Evolutionary conservation across 2,888 invertebrate genomes (phyloP), one percentile per base, ranked within the genome.

Genomic region (Cheilosia impressa): DNA sequence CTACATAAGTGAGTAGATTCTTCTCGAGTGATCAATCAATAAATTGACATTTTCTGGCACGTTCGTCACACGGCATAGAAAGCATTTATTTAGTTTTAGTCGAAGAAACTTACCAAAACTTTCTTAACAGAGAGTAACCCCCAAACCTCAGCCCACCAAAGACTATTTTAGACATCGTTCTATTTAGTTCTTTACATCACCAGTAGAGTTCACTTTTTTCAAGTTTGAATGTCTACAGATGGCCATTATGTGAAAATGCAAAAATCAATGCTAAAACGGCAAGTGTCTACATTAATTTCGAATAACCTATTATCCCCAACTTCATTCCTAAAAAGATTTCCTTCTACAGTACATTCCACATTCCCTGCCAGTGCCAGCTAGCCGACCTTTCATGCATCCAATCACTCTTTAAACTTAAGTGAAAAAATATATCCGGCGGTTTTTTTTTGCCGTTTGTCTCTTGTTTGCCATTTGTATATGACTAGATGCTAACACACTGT

Each of bases 401-500:
- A 73, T 73, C 45, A 68, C 53, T 73, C 76, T 75, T 72, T 62
- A 53, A 82, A 66, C 53, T 19, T 58, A 71, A 69, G 77, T 71
- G 66, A 72, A 82, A 77, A 77, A 60, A 71, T 82, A 77, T 77
- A 66, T 55, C 66, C 60, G 45, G 65, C 58, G 47, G 60, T 77
- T 69, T 58, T 55, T 76, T 77, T 63, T 45, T 55, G 41, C 15
- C 43, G 53, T 31, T 73, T 81, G 69, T 41, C 27, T 60, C 47
- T 50, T 76, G 41, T 77, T 71, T 60, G 65, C 66, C 53, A 77
- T 62, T 58, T 53, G 38, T 75, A 41, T 63, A 60, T 24, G 31
- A 57, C 52, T 63, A 78, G 27, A 55, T 72, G 66, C 71, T 17
- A 34, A 73, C 43, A 72, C 43, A 63, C 55, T 57, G 13, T 47